Evolutionary conservation across 1,140 invertebrate species (phyloP), one percentile per base, ranked within the genome.

Genomic region (Drosophila santomea): DNA sequence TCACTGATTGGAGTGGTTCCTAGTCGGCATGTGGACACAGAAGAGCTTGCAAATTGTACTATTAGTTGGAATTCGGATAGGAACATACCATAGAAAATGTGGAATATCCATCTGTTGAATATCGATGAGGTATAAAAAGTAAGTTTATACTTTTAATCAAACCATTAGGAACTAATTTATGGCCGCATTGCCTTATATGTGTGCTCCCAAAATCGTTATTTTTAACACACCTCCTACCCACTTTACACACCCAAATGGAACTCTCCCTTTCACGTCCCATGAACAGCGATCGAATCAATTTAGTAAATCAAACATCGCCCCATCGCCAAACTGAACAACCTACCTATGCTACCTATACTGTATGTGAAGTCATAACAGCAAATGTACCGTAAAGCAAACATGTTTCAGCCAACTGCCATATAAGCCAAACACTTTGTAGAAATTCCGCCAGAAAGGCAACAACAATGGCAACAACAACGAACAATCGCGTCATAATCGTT

Each of bases 301-400:
- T 69, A 54, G 62, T 81, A 86, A 86, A 85, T 86, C 82, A 86
- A 86, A 85, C 69, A 78, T 57, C 60, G 43, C 10, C 14, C 20
- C 45, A 20, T 43, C 8, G 25, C 3, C 43, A 7, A 32, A 32
- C 28, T 8, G 28, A 35, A 12, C 43, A 25, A 35, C 14, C 41
- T 17, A 44, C 60, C 50, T 25, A 25, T 5, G 23, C 4, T 3
- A 20, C 20, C 20, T 20, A 20, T 20, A 20, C 20, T 71, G 66
- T 23, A 86, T 69, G 74, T 82, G 43, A 68, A 86, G 74, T 78
- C 75, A 88, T 86, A 83, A 79, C 74, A 88, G 83, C 79, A 88
- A 86, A 86, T 86, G 83, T 89, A 88, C 83, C 83, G 84, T 88
- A 88, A 88, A 88, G 62, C 61, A 83, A 88, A 89, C 83, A 88